Evolutionary conservation across 2,797 vertebrate genomes (phyloP).

Genomic region (Chrysocyon brachyurus): DNA sequence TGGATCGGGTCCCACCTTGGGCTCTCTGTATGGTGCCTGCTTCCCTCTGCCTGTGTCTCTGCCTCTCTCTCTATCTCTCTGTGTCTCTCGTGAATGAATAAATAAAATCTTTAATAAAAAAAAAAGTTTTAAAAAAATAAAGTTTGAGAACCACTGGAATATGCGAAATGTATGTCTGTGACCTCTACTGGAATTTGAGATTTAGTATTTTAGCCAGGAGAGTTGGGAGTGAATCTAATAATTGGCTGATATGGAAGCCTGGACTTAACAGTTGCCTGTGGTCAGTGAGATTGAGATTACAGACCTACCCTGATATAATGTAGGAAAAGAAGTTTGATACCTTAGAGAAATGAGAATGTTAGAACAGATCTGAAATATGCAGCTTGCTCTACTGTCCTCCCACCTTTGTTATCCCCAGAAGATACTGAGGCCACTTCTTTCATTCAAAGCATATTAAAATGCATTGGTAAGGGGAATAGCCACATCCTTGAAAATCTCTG

Average conservation of each 20-base stretch:
- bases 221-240: not conserved
- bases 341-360: not conserved
- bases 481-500: not conserved
- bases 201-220: not conserved
- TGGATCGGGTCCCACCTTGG: too few relatives aligned
- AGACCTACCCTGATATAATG: not conserved
- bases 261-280: not conserved
- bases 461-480: not conserved
- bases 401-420: not conserved
- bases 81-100: too few relatives aligned
- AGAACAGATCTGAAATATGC: constrained; percentile 18
- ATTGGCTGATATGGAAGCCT: not conserved
- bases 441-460: constrained; percentile 7
- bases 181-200: not conserved
- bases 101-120: too few relatives aligned
- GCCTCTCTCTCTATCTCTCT: too few relatives aligned
- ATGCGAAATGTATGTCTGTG: not conserved
- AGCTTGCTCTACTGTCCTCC: not conserved
- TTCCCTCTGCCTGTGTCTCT: too few relatives aligned
- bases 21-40: too few relatives aligned
- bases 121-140: not conserved
- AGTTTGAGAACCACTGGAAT: not conserved
- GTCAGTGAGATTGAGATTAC: not conserved
- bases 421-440: not conserved
- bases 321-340: not conserved